Evolutionary conservation across 1,140 invertebrate genomes (phyloP), one percentile per base, ranked within the genome.

Genomic region (Meteorus sp.): DNA sequence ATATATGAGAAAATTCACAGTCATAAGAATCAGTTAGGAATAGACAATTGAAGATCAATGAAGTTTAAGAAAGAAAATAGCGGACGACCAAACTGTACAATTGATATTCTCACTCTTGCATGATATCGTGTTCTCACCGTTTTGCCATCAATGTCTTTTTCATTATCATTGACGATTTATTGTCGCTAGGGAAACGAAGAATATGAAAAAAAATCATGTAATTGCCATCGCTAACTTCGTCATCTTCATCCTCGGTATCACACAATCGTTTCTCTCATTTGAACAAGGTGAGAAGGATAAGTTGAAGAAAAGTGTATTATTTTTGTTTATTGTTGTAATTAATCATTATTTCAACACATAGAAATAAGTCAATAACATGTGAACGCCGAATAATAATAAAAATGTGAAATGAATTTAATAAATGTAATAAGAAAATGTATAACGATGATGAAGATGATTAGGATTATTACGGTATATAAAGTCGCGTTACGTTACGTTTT

Each of bases 151-250:
- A 68, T 70, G 68, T 67, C 67, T 58, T 68, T 72, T 65, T 65
- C 66, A 72, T 65, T 70, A 63, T 67, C 60, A 69, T 67, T 70
- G 63, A 55, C 39, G 31, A 25, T 43, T 68, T 63, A 68, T 70
- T 70, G 66, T 70, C 67, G 66, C 64, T 63, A 22, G 22, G 41
- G 15, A 43, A 53, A 43, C 19, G 19, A 29, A 53, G 13, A 61
- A 66, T 59, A 39, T 53, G 54, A 45, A 11, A 19, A 47, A 47
- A 19, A 25, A 27, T 43, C 19, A 54, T 54, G 11, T 20, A 54
- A 43, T 47, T 47, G 44, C 44, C 44, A 47, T 47, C 27, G 23
- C 23, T 20, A 25, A 47, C 27, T 25, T 13, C n/a, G n/a, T 67
- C 62, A 67, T 69, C 66, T 62, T 66, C 63, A 47, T 47, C 20